phyloP scores from a whole-genome alignment of 1,140 invertebrate species.

The Trypoxylus dichotomus region DNA sequence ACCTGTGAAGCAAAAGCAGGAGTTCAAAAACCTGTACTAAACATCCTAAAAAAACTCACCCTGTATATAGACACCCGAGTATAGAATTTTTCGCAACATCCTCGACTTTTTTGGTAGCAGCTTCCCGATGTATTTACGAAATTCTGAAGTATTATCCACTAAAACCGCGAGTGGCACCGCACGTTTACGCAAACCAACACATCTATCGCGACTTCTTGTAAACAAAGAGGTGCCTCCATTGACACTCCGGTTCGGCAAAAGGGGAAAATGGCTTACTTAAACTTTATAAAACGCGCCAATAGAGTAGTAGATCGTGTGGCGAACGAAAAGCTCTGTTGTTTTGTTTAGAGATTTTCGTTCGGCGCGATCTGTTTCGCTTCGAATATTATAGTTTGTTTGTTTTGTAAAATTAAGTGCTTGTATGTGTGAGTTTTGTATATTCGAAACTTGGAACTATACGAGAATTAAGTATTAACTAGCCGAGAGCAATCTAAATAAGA shows the following conservation, averaged over 20 bases:
- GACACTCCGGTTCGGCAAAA: background rate
- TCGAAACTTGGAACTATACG: background rate
- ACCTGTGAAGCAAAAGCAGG: no score
- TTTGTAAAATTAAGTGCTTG: constrained; percentile 2
- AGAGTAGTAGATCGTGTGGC: no score
- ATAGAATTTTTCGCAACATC: no score
- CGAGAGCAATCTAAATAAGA: background rate
- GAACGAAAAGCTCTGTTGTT: background rate
- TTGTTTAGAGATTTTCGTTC: background rate
- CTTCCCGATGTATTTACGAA: no score
- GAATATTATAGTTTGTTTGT: constrained; percentile 4
- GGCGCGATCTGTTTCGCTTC: background rate
- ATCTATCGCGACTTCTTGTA: background rate
- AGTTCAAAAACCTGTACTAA: no score
- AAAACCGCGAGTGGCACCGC: background rate
- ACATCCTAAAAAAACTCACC: no score
- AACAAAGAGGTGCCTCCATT: background rate
- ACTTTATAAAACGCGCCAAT: background rate
- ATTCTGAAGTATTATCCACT: no score
- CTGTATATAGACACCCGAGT: no score
- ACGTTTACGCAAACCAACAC: background rate
- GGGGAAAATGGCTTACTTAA: background rate
- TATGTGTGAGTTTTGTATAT: background rate
- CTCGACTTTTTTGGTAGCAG: no score
- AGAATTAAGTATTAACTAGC: background rate